phyloP scores from a whole-genome alignment of 2,113 vertebrate genomes.

The Erythrolamprus reginae region DNA sequence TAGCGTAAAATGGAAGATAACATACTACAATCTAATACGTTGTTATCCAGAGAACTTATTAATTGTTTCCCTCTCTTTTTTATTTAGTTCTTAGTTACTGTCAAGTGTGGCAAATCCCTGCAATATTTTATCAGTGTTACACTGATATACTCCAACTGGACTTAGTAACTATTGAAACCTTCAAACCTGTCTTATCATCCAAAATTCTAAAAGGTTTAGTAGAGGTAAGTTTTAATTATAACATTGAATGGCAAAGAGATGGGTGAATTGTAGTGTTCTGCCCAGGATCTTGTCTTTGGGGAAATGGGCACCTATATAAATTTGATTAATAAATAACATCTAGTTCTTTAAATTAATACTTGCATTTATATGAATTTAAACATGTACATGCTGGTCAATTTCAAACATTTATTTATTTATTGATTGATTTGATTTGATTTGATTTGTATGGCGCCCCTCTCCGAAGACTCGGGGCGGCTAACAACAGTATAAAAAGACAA shows the following conservation, averaged over 20 bases:
- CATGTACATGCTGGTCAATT: background rate
- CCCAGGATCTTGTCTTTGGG: background rate
- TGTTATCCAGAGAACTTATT: background rate
- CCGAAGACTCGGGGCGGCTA: too few species aligned
- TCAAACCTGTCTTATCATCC: constrained; percentile 75
- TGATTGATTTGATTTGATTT: too few species aligned
- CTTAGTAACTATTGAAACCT: constrained; percentile 81
- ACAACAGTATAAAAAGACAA: too few species aligned
- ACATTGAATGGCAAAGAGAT: background rate
- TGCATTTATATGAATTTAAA: background rate
- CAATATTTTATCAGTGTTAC: constrained; percentile 85
- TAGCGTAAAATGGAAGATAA: background rate
- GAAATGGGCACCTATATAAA: background rate
- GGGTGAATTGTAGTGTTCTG: background rate
- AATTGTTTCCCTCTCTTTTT: background rate
- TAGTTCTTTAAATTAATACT: background rate
- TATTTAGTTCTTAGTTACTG: constrained; percentile 86
- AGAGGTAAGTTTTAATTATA: constrained; percentile 70
- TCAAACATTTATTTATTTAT: too few species aligned
- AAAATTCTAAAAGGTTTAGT: constrained; percentile 65
- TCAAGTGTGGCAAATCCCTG: constrained; percentile 80
- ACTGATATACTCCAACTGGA: constrained; percentile 84
- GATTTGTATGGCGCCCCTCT: too few species aligned
- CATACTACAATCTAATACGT: background rate
- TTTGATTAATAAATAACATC: background rate